Percentiles rank a stretch among this genome's conserved stretches.
These are phyloP conservation scores for Cisticola juncidis DNA, from an alignment of 2,113 vertebrate species.

Conservation along the genomic window DNA sequence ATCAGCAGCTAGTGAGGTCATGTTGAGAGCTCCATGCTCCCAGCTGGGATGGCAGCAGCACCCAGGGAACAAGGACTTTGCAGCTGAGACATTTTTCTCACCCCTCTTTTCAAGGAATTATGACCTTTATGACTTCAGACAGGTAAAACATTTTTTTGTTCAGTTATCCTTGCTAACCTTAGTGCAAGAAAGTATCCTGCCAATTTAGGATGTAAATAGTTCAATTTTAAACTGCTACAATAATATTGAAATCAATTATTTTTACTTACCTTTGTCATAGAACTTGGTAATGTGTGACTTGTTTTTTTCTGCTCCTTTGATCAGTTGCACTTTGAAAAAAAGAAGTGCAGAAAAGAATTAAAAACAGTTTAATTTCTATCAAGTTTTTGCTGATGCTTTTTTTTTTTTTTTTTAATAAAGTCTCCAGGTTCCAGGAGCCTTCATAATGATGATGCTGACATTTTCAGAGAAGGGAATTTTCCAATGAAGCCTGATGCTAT, in stretches of 20 bases:
- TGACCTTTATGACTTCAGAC: constrained; percentile 30
- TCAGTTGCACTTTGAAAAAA: not conserved
- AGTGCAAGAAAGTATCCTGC: not conserved
- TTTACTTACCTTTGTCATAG: not conserved
- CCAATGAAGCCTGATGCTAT: not conserved
- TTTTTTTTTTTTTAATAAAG: not conserved
- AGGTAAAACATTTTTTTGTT: constrained; percentile 65
- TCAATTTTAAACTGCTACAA: not conserved
- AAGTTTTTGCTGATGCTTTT: not conserved
- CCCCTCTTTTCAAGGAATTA: not conserved
- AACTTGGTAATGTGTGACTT: not conserved
- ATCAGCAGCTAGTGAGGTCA: constrained; percentile 69
- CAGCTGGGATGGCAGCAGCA: constrained; percentile 5
- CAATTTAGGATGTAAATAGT: not conserved
- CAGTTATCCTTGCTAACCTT: not conserved
- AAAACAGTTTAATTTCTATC: not conserved
- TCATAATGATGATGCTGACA: not conserved
- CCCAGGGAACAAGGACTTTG: not conserved
- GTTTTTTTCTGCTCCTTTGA: not conserved
- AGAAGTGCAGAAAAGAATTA: no score
- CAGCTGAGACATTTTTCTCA: not conserved
- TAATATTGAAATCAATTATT: not conserved
- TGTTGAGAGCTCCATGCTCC: constrained; percentile 48
- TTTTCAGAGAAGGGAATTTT: not conserved
- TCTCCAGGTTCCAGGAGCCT: not conserved